These are phyloP conservation scores for Sarotherodon lohbergeri DNA, from an alignment of 2,113 vertebrate genomes.

Conservation along the genomic window DNA sequence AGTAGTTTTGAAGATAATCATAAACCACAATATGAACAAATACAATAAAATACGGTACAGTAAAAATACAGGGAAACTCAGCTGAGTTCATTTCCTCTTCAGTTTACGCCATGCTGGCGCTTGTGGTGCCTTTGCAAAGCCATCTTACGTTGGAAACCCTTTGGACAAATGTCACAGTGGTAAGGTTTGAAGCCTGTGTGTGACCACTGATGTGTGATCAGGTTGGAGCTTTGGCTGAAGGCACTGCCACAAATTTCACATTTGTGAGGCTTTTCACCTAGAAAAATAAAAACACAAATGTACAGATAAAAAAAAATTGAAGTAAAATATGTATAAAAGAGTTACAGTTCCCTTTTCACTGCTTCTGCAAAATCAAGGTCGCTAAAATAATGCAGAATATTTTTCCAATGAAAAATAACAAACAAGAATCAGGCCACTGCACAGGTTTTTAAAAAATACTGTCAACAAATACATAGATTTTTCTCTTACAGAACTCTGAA, in stretches of 20 bases:
- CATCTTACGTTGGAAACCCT: constrained; percentile 96
- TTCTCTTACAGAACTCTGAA: background rate
- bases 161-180: constrained; percentile 88
- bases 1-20: background rate
- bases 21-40: background rate
- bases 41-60: background rate
- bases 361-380: background rate
- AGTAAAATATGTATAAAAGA: background rate
- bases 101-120: constrained; percentile 89
- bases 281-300: background rate
- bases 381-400: background rate
- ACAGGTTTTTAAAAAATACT: background rate
- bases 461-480: background rate
- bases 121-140: constrained; percentile 89
- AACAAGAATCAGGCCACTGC: background rate
- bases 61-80: background rate
- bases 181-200: constrained; percentile 96
- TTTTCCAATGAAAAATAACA: background rate
- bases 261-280: constrained; percentile 97
- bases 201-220: constrained; percentile 97
- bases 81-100: constrained; percentile 16
- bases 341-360: background rate
- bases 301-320: background rate
- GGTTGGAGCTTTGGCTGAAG: constrained; percentile 99
- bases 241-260: constrained; percentile 96